Percentiles rank a stretch among this genome's conserved stretches.
Conservation (phyloP, 2,113 vertebrate genomes). For the Pluvianellus socialis region DNA sequence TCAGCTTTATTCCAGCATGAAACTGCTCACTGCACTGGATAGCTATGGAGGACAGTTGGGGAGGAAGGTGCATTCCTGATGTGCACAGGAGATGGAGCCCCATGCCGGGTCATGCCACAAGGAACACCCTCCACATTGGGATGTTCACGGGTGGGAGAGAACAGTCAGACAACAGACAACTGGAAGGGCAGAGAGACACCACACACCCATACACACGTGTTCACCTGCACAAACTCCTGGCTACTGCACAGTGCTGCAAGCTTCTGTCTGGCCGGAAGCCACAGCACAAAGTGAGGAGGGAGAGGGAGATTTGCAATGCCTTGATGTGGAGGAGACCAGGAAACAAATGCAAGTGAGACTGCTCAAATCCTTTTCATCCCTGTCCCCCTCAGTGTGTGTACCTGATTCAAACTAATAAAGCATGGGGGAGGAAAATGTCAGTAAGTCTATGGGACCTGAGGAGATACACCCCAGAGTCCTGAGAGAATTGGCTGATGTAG, state of each 20-base stretch:
- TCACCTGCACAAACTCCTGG: not conserved
- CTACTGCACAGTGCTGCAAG: not conserved
- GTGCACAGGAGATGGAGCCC: not conserved
- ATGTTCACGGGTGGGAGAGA: rapidly evolving
- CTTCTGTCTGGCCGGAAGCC: not conserved
- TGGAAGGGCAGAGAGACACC: not conserved
- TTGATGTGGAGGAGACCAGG: not conserved
- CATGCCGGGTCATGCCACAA: not conserved
- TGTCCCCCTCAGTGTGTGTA: not conserved
- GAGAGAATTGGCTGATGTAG: not conserved
- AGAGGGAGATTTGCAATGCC: not conserved
- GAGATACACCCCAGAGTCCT: not conserved
- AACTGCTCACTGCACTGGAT: not conserved
- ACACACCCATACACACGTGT: not conserved
- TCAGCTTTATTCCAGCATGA: not conserved
- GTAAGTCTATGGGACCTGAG: not conserved
- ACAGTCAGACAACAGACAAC: not conserved
- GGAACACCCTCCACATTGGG: not conserved
- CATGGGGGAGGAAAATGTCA: not conserved
- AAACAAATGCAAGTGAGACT: not conserved
- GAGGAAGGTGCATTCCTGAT: not conserved
- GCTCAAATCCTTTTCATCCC: not conserved
- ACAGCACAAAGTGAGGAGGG: not conserved
- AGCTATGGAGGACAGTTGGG: not conserved
- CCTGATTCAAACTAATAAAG: not conserved